These are phyloP conservation scores for Eustalomyia histrio DNA, from an alignment of 2,888 invertebrate genomes.

Conservation along the genomic window DNA sequence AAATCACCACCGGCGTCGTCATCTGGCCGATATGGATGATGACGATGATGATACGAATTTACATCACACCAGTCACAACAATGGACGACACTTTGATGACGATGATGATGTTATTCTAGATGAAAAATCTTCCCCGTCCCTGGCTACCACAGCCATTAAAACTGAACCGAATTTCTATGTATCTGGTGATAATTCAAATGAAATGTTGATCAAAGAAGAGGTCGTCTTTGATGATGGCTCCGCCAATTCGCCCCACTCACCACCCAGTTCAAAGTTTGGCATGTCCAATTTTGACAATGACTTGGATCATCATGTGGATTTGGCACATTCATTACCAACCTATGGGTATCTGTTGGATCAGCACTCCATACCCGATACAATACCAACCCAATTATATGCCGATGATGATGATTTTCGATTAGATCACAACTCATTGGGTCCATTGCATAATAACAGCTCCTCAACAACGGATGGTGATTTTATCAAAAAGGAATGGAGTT, in stretches of 20 bases:
- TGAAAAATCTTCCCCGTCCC: slow-evolving; percentile 78
- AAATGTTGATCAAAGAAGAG: slow-evolving; percentile 79
- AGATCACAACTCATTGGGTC: slow-evolving; percentile 77
- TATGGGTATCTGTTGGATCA: slow-evolving; percentile 79
- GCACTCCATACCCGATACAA: slow-evolving; percentile 78
- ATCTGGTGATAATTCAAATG: slow-evolving; percentile 78
- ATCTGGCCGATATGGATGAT: slow-evolving; percentile 74
- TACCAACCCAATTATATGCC: slow-evolving; percentile 77
- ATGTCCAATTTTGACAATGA: slow-evolving; percentile 78
- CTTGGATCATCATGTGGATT: slow-evolving; percentile 77
- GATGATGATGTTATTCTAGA: slow-evolving; percentile 69
- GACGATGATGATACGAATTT: slow-evolving; percentile 73
- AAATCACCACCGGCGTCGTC: slow-evolving; percentile 77
- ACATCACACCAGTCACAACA: slow-evolving; percentile 60
- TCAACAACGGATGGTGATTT: slow-evolving; percentile 78
- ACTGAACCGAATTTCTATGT: slow-evolving; percentile 78
- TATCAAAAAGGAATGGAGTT: slow-evolving; percentile 79
- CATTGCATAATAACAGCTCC: slow-evolving; percentile 75
- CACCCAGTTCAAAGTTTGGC: slow-evolving; percentile 78
- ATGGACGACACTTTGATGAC: slow-evolving; percentile 64
- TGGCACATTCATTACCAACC: slow-evolving; percentile 77
- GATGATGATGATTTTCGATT: slow-evolving; percentile 78
- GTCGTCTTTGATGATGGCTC: slow-evolving; percentile 77
- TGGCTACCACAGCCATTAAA: slow-evolving; percentile 78
- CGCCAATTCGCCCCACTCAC: slow-evolving; percentile 77